Conservation (phyloP, 2,113 vertebrate genomes). For the Proteles cristata region DNA sequence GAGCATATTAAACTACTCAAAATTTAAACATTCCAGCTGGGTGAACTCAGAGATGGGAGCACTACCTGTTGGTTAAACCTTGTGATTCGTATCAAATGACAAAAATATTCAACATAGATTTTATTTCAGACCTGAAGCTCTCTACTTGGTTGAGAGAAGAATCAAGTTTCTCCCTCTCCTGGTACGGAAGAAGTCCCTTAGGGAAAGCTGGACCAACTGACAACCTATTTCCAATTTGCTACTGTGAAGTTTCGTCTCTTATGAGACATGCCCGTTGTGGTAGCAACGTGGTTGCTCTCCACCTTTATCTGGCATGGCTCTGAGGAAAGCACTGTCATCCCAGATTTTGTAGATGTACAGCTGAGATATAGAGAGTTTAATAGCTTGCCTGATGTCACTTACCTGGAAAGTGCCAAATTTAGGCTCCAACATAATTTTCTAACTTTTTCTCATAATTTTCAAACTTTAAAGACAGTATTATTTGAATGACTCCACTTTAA, state of each 20-base stretch:
- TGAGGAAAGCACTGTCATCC: neutral
- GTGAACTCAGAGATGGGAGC: neutral
- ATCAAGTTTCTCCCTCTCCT: neutral
- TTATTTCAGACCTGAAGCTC: constrained; percentile 21
- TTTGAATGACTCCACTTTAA: neutral
- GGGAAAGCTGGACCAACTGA: neutral
- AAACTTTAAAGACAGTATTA: neutral
- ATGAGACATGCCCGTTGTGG: neutral
- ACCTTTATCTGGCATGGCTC: neutral
- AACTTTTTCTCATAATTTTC: neutral
- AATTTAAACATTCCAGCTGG: neutral
- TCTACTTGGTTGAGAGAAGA: neutral
- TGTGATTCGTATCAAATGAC: neutral
- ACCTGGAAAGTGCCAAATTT: neutral
- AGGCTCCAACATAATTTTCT: neutral
- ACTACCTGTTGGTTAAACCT: neutral
- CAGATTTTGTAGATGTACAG: constrained; percentile 15
- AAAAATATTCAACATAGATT: constrained; percentile 10
- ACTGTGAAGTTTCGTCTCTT: neutral
- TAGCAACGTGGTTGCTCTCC: neutral
- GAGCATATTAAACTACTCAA: neutral
- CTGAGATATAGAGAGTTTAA: neutral
- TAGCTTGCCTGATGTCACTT: neutral
- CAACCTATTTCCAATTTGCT: neutral
- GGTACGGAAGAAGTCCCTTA: neutral